Evolutionary conservation across 2,888 invertebrate genomes (phyloP), one percentile per base, ranked within the genome.

Genomic region (Sclerodermus sp.): DNA sequence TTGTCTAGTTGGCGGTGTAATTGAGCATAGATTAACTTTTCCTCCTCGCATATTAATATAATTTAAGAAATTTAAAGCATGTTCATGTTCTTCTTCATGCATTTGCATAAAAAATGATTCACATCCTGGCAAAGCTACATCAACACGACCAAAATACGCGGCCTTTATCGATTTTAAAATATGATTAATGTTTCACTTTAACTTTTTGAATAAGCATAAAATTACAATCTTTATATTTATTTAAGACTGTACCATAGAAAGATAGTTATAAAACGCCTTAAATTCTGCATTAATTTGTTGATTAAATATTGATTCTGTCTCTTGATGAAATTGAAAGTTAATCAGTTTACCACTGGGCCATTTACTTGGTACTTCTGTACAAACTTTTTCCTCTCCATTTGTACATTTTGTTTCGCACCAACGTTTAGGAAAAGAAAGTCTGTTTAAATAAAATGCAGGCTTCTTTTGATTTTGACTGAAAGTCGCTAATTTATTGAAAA

Each of bases 241-340:
- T 23, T 5, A 23, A 23, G 3, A 8, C 23, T 23, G 23, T 23
- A 85, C 82, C 84, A 87, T 84, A 9, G 84, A 82, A 55, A 86
- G 72, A 71, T 87, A 87, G 42, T 80, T 79, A 69, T 84, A 85
- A 58, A 82, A 81, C 14, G 86, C 85, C 55, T 81, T 81, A 12
- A 86, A 76, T 71, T 87, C 86, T 47, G 78, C 72, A 60, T 81
- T 79, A 58, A 84, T 82, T 71, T 86, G 85, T 39, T 79, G 73
- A 68, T 85, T 85, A 32, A 85, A 60, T 14, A 74, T 76, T 14
- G 71, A 72, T 72, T 84, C 84, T 9, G 78, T 75, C 60, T 83
- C 82, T 56, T 77, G 57, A 48, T 78, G 73, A 61, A 79, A 81
- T 37, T 69, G 58, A 45, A 64, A 71, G 15, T 55, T 64, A 1